Evolutionary conservation across 2,113 vertebrate genomes (phyloP).

Genomic region (Prietella phreatophila): DNA sequence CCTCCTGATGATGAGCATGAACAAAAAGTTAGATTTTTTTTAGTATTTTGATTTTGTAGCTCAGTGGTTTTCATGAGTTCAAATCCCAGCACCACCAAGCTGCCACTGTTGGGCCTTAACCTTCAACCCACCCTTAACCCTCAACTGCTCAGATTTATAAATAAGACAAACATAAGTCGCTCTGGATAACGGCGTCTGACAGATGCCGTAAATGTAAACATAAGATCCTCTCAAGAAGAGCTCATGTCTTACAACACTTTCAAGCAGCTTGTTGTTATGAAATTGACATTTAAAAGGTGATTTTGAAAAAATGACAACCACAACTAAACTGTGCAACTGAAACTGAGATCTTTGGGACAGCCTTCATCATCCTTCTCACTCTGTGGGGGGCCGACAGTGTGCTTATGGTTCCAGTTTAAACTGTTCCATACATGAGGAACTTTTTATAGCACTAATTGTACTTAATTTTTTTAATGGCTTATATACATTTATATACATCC

Average conservation of each 20-base stretch:
- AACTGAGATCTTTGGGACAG: background rate
- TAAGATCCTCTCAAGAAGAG: background rate
- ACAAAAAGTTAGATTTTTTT: background rate
- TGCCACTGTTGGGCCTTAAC: too few species aligned
- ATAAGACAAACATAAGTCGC: too few species aligned
- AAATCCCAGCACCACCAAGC: too few species aligned
- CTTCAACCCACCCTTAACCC: too few species aligned
- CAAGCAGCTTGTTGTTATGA: background rate
- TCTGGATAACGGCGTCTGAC: background rate
- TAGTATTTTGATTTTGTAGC: too few species aligned
- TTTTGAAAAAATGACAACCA: background rate
- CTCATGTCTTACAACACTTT: background rate
- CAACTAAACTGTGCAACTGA: background rate
- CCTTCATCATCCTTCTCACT: background rate
- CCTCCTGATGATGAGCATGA: background rate
- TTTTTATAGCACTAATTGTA: too few species aligned
- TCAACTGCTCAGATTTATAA: too few species aligned
- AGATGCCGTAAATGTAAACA: background rate
- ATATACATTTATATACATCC: background rate
- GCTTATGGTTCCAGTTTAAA: background rate
- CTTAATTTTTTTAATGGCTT: background rate
- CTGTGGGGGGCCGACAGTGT: background rate
- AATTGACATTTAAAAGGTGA: background rate
- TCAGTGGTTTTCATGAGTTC: too few species aligned
- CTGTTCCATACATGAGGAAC: background rate